Evolutionary conservation across 2,113 vertebrate genomes (phyloP), one percentile per base, ranked within the genome.

Genomic region (Pandion haliaetus): DNA sequence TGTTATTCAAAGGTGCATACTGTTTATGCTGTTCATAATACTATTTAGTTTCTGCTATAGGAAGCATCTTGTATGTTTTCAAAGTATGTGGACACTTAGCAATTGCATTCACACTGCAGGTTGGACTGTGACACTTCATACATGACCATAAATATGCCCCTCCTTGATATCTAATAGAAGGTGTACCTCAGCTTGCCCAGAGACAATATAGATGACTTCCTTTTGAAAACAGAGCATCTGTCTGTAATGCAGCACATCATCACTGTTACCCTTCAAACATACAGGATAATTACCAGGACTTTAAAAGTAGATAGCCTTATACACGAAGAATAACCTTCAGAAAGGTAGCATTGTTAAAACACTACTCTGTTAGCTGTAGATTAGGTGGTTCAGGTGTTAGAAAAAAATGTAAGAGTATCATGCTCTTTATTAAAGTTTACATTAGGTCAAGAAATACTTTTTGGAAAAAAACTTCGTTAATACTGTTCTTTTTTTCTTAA

Each of bases 51-150:
- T 85, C 86, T 92, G 93, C 86, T 93, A 15, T 90, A 96, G 85
- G 92, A 96, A 90, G 90, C 94, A 95, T 96, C 80, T 91, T 84
- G 81, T 82, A 45, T 93, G 84, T 95, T 95, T 89, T 96, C 62
- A 45, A 80, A 88, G 71, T 76, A 91, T 87, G 93, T 92, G 94
- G 92, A 90, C 95, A 90, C 94, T 97, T 88, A 88, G 95, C 95
- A 86, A 61, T 97, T 96, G 94, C 96, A 97, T 97, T 97, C 95
- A 96, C 94, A 85, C 97, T 97, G 95, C 95, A 94, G 88, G 67
- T 88, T 95, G 93, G 95, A 93, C 88, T 92, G 87, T 84, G 90
- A 97, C 97, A 97, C 95, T 97, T 97, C 94, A 95, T 95, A 96
- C 96, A 94, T 95, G 86, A 91, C 94, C 92, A 95, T 96, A 96